Evolutionary conservation across 2,113 vertebrate species (phyloP).

Genomic region (Otis tarda): DNA sequence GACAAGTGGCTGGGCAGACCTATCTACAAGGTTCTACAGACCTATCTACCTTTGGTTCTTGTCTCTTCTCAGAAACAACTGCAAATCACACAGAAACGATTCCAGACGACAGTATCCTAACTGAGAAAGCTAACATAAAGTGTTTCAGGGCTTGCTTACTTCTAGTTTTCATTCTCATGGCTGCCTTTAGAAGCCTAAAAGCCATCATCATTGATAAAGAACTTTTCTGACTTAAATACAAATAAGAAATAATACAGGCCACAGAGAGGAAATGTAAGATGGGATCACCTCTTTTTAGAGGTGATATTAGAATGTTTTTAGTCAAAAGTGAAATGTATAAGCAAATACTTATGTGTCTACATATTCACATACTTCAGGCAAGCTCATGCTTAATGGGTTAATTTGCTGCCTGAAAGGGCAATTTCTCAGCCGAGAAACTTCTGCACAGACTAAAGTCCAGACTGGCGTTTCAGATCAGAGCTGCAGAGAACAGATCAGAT

Average conservation of each 20-base stretch:
- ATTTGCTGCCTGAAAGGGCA: not conserved
- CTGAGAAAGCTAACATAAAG: not conserved
- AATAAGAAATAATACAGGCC: not conserved
- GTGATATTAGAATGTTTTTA: not conserved
- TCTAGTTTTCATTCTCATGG: not conserved
- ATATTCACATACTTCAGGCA: not conserved
- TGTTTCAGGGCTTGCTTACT: not conserved
- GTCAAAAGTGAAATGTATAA: not conserved
- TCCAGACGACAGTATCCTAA: not conserved
- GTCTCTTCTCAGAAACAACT: not conserved
- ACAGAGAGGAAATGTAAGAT: not conserved
- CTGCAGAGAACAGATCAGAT: not conserved
- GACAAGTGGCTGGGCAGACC: not conserved
- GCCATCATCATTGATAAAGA: not conserved
- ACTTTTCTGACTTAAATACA: not conserved
- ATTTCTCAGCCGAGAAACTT: not conserved
- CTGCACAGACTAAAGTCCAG: not conserved
- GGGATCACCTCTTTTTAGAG: not conserved
- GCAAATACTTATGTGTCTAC: not conserved
- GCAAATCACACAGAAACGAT: not conserved
- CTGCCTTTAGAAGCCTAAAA: not conserved
- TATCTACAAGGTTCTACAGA: too few species aligned
- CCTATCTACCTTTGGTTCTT: rapidly evolving
- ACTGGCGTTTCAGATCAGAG: not conserved
- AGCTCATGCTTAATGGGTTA: not conserved